Conservation (phyloP, 2,888 invertebrate genomes). For the Agrenia bidenticulata region DNA sequence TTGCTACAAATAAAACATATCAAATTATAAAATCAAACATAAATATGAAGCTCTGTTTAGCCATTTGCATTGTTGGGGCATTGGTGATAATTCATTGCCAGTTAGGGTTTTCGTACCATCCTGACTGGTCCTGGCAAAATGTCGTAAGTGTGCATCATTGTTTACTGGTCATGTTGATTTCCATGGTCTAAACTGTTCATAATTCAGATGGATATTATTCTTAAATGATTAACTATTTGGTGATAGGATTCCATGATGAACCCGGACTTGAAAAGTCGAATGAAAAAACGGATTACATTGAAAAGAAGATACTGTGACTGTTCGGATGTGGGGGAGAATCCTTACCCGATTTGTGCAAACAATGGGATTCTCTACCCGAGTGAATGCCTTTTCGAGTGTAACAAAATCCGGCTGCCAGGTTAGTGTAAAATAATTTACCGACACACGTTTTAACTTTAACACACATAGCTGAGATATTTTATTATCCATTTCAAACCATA, state of each 20-base stretch:
- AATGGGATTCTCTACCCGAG: constrained; percentile 37
- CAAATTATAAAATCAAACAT: no score
- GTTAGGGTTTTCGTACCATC: constrained; percentile 16
- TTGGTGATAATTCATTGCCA: constrained; percentile 11
- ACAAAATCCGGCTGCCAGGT: constrained; percentile 38
- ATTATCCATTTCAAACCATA: no score
- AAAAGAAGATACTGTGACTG: constrained; percentile 40
- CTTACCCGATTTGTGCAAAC: constrained; percentile 40
- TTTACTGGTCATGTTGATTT: no score
- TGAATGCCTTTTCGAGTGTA: constrained; percentile 36
- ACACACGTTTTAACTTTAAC: background rate
- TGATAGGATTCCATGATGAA: constrained; percentile 36
- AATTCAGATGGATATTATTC: background rate
- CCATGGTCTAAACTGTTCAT: no score
- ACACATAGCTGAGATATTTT: no score
- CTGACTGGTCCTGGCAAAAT: constrained; percentile 40
- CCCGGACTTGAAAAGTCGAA: constrained; percentile 35
- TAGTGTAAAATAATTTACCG: constrained; percentile 1
- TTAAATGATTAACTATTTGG: background rate
- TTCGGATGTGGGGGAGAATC: constrained; percentile 25
- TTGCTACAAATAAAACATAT: no score
- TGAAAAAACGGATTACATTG: constrained; percentile 25
- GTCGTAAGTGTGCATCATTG: constrained; percentile 28
- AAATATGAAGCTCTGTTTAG: constrained; percentile 5
- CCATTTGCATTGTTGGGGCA: background rate